Percentiles rank a stretch among this genome's conserved stretches.
Conservation (phyloP, 37 sponge, comb jelly and placozoan genomes). For the Corticium candelabrum region DNA sequence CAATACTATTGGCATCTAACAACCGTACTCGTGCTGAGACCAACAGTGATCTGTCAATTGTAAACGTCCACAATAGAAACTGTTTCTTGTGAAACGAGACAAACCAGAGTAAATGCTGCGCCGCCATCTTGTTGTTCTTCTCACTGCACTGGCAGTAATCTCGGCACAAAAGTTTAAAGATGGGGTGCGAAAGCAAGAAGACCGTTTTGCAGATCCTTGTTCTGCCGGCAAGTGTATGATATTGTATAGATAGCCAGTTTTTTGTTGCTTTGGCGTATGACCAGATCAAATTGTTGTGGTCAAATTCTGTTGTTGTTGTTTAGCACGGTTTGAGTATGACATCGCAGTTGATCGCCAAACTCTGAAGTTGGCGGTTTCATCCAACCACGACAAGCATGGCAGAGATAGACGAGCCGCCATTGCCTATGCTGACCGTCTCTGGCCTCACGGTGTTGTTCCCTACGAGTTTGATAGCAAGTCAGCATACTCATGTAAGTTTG, state of each 20-base stretch:
- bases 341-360: not conserved
- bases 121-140: no score
- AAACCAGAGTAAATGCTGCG: no score
- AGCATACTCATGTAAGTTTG: no score
- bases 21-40: no score
- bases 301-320: not conserved
- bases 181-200: not conserved
- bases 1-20: no score
- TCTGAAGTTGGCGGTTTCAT: not conserved
- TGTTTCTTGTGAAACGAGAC: no score
- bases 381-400: not conserved
- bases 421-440: not conserved
- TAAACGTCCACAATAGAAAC: no score
- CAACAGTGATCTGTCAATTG: no score
- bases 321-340: not conserved
- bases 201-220: not conserved
- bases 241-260: not conserved
- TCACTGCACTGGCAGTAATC: no score
- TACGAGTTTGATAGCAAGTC: no score
- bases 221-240: not conserved
- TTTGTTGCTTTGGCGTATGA: not conserved
- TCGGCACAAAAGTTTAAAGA: no score
- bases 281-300: no score
- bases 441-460: constrained; percentile 24
- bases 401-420: not conserved